A percentile compares a stretch with the other conserved stretches of the same genome.
phyloP scores from a whole-genome alignment of 2,797 vertebrate species.

The Acanthornis magna region DNA sequence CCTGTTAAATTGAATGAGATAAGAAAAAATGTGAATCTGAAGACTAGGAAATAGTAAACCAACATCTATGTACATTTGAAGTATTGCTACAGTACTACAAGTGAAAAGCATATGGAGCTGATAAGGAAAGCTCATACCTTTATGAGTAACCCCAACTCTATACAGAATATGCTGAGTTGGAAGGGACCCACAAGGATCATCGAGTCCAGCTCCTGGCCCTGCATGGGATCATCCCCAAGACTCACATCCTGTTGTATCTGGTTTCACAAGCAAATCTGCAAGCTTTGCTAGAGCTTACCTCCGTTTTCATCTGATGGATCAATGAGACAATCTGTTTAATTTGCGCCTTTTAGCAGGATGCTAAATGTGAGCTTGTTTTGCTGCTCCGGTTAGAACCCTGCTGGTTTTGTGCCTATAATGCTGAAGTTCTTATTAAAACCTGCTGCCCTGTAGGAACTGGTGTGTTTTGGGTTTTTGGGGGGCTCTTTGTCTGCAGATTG shows the following conservation, averaged over 20 bases:
- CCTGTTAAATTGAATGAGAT: background rate
- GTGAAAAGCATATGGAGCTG: background rate
- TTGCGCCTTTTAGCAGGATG: background rate
- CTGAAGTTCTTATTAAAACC: background rate
- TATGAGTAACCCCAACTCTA: background rate
- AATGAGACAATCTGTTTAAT: background rate
- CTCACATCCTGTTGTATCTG: background rate
- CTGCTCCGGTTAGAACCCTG: background rate
- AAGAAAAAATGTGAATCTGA: background rate
- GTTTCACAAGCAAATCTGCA: background rate
- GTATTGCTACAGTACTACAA: background rate
- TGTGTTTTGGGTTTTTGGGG: background rate
- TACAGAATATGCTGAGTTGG: background rate
- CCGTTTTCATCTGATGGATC: background rate
- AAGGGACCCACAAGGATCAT: background rate
- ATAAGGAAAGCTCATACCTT: background rate
- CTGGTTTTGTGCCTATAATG: background rate
- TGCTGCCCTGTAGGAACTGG: background rate
- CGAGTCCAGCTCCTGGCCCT: background rate
- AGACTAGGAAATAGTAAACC: background rate
- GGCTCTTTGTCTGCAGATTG: background rate
- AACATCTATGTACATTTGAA: background rate
- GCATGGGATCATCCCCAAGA: fast-evolving
- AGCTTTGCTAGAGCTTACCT: background rate
- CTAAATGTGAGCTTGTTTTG: background rate